A percentile compares a stretch with the other conserved stretches of the same genome.
These are phyloP conservation scores for Calyptommatus sinebrachiatus DNA, from an alignment of 2,113 vertebrate species.

Conservation along the genomic window DNA sequence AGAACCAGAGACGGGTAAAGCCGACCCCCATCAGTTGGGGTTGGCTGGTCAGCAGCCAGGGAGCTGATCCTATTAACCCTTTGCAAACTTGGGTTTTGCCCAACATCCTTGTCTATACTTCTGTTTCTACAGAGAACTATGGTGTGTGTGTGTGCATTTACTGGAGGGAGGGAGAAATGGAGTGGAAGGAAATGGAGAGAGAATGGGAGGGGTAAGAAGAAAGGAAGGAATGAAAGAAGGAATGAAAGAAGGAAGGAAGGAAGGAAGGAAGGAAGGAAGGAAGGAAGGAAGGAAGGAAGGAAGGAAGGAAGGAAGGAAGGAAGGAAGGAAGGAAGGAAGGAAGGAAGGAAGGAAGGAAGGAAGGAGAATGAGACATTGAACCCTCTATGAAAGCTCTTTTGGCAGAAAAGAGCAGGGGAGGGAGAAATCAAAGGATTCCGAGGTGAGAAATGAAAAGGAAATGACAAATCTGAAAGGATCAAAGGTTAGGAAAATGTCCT, in stretches of 20 bases:
- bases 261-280: too few relatives aligned
- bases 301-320: too few relatives aligned
- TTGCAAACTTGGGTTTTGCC: not conserved
- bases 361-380: too few relatives aligned
- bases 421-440: not conserved
- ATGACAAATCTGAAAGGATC: not conserved
- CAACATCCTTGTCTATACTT: not conserved
- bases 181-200: too few relatives aligned
- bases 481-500: not conserved
- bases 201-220: too few relatives aligned
- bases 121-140: not conserved
- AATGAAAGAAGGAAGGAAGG: too few relatives aligned
- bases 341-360: too few relatives aligned
- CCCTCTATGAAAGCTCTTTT: not conserved
- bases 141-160: too few relatives aligned
- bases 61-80: constrained; percentile 32
- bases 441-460: not conserved
- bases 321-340: too few relatives aligned
- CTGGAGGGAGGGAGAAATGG: too few relatives aligned
- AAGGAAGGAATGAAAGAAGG: too few relatives aligned
- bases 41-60: constrained; percentile 19
- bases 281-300: too few relatives aligned
- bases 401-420: rapidly evolving
- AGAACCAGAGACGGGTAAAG: not conserved
- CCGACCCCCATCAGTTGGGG: constrained; percentile 29